Percentiles rank a stretch among this genome's conserved stretches.
phyloP scores from a whole-genome alignment of 2,113 vertebrate genomes.

The Syngnathus scovelli region DNA sequence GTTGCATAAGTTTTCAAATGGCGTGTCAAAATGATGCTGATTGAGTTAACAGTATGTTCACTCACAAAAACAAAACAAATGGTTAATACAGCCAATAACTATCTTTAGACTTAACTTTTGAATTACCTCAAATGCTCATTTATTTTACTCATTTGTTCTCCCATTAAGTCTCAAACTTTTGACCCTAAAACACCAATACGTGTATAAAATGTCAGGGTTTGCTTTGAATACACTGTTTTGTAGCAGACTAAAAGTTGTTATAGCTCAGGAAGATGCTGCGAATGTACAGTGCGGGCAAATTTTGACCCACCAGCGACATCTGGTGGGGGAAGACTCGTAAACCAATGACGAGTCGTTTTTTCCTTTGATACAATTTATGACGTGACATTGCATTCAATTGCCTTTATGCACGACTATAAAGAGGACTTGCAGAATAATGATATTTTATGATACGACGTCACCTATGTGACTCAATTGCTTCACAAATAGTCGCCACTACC shows the following conservation, averaged over 20 bases:
- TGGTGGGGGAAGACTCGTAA: constrained; percentile 36
- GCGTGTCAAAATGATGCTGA: background rate
- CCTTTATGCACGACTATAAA: background rate
- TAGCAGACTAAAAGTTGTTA: constrained; percentile 25
- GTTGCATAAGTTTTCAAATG: no score
- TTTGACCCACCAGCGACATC: constrained; percentile 43
- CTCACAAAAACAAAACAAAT: no score
- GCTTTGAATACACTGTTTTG: background rate
- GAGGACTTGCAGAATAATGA: background rate
- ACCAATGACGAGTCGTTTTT: background rate
- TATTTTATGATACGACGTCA: background rate
- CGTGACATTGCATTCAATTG: background rate
- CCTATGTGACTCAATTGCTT: background rate
- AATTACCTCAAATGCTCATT: background rate
- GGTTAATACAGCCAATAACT: background rate
- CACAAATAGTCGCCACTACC: background rate
- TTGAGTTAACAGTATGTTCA: background rate
- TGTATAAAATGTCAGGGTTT: background rate
- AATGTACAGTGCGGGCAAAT: background rate
- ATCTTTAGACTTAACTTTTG: background rate
- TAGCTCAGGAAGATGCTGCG: constrained; percentile 2
- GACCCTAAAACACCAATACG: background rate
- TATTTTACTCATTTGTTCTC: background rate
- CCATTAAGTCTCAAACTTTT: background rate
- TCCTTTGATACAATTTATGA: background rate